Evolutionary conservation across 2,888 invertebrate genomes (phyloP).

Genomic region (Hirtodrosophila confusa): DNA sequence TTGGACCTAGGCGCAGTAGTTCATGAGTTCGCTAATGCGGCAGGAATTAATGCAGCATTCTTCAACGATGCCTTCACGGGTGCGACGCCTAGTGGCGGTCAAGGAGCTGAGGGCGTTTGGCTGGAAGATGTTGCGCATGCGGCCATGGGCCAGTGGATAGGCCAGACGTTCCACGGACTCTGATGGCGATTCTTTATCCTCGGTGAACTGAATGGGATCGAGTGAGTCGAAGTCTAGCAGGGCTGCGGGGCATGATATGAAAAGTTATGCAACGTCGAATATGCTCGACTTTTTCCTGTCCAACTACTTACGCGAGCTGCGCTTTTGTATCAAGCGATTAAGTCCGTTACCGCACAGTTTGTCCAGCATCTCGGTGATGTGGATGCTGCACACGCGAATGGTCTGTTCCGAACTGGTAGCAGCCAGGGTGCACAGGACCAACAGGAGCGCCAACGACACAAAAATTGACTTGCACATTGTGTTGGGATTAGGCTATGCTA

Average conservation of each 20-base stretch:
- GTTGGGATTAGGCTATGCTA: slow-evolving; percentile 34
- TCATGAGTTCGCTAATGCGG: slow-evolving; percentile 13
- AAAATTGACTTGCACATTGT: slow-evolving; percentile 56
- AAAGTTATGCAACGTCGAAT: background rate
- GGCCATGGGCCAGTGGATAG: slow-evolving; percentile 34
- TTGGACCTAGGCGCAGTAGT: slow-evolving; percentile 45
- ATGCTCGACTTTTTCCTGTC: background rate
- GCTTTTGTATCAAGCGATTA: slow-evolving; percentile 51
- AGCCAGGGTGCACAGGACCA: slow-evolving; percentile 25
- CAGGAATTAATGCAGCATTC: slow-evolving; percentile 55
- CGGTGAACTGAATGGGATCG: slow-evolving; percentile 64
- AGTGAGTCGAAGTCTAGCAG: slow-evolving; percentile 41
- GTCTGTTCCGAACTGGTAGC: background rate
- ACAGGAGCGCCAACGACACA: slow-evolving; percentile 31
- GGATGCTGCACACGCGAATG: slow-evolving; percentile 47
- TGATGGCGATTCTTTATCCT: slow-evolving; percentile 48
- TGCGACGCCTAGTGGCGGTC: slow-evolving; percentile 55
- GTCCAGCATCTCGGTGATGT: slow-evolving; percentile 43
- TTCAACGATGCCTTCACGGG: slow-evolving; percentile 56
- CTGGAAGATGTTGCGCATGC: slow-evolving; percentile 40
- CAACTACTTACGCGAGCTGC: slow-evolving; percentile 57
- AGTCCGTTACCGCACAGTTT: slow-evolving; percentile 43
- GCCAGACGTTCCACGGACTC: slow-evolving; percentile 31
- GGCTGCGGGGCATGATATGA: slow-evolving; percentile 12
- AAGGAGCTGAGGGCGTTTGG: slow-evolving; percentile 48